Evolutionary conservation across 2,113 vertebrate genomes (phyloP).

Genomic region (Pedetes capensis): DNA sequence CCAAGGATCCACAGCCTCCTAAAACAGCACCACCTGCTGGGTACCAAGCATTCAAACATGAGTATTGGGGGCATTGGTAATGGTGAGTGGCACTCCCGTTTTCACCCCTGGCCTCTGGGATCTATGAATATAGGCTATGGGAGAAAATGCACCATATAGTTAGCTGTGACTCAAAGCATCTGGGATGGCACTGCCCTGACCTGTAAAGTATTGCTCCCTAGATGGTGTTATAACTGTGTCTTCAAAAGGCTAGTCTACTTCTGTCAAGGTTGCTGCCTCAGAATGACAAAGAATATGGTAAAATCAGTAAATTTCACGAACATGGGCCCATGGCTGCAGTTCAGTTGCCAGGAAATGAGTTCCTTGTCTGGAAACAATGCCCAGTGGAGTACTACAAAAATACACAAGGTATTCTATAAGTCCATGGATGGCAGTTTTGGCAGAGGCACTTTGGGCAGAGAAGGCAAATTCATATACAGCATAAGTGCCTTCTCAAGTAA

Average conservation of each 20-base stretch:
- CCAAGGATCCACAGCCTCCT: too few species aligned
- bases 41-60: too few species aligned
- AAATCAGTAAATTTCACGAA: background rate
- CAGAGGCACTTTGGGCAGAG: background rate
- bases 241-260: background rate
- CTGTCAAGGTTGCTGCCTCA: background rate
- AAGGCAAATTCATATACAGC: background rate
- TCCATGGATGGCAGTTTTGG: background rate
- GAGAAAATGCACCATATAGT: background rate
- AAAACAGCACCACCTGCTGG: too few species aligned
- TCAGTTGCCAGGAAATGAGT: background rate
- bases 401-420: background rate
- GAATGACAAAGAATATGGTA: background rate
- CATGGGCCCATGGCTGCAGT: background rate
- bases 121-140: background rate
- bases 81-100: background rate
- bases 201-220: background rate
- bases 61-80: too few species aligned
- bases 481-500: background rate
- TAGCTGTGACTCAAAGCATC: background rate
- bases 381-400: background rate
- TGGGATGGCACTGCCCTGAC: background rate
- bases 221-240: background rate
- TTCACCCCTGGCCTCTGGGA: background rate
- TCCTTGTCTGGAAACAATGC: background rate